These are phyloP conservation scores for Gryon sp. DNA, from an alignment of 1,140 invertebrate genomes.

Conservation along the genomic window DNA sequence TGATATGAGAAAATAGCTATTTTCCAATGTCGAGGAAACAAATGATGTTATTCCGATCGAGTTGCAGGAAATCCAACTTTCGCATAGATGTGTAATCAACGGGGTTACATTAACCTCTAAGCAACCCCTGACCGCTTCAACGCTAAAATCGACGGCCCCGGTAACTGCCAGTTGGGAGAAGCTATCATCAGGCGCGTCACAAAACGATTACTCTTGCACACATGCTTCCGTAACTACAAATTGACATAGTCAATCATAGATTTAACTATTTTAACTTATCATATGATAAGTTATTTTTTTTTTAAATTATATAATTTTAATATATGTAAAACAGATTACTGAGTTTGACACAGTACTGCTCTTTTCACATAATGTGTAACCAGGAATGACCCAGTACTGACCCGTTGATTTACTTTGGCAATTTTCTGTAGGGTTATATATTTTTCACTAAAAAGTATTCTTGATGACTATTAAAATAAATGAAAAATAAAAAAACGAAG, in stretches of 20 bases:
- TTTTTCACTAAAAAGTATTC: too few species aligned
- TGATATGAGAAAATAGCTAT: slow-evolving; percentile 16
- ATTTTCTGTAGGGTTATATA: too few species aligned
- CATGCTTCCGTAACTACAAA: slow-evolving; percentile 65
- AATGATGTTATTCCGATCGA: slow-evolving; percentile 47
- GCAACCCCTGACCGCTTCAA: slow-evolving; percentile 41
- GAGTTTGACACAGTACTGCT: too few species aligned
- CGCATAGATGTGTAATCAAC: slow-evolving; percentile 52
- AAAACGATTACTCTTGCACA: slow-evolving; percentile 52
- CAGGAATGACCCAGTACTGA: too few species aligned
- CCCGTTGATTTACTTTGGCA: too few species aligned
- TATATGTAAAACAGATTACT: too few species aligned
- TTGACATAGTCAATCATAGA: slow-evolving; percentile 58
- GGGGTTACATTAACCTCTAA: slow-evolving; percentile 57
- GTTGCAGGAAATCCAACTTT: slow-evolving; percentile 44
- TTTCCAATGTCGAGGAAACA: slow-evolving; percentile 22
- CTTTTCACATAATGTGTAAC: too few species aligned
- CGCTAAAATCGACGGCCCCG: slow-evolving; percentile 45
- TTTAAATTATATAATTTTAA: too few species aligned
- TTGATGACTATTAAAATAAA: too few species aligned
- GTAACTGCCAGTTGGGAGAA: slow-evolving; percentile 67
- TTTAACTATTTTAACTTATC: too few species aligned
- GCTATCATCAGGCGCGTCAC: slow-evolving; percentile 69
- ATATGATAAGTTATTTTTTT: too few species aligned
- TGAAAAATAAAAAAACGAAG: too few species aligned